Evolutionary conservation across 2,888 invertebrate species (phyloP), one percentile per base, ranked within the genome.

Genomic region (Zelleria hepariella): DNA sequence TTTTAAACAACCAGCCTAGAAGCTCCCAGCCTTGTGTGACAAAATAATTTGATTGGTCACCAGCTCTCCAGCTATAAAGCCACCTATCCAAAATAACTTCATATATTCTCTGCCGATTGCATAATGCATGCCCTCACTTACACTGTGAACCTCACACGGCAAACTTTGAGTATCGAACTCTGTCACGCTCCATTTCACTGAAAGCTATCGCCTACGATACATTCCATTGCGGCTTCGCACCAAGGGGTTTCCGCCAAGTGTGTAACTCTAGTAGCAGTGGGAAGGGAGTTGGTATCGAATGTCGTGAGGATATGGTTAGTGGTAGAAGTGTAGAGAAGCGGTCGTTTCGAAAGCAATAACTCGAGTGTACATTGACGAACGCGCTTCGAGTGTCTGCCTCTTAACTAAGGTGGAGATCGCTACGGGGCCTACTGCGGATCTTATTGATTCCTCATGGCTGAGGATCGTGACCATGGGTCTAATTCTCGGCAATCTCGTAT

Each of bases 281-380:
- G 20, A 20, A 18, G 51, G 20, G 51, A 15, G 32, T 42, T 42
- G 32, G 15, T 42, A 42, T 0, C 15, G 5, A 8, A 4, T 10
- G 6, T 53, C 23, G 23, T 5, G 7, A 20, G 18, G 26, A 18
- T 42, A 7, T 49, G 42, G 23, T 47, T 15, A 52, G 56, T 65
- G 63, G 71, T 78, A 65, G n/a, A 51, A 65, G 72, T 65, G 58
- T 65, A 69, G 68, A 73, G 75, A 74, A 72, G 73, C 71, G 74
- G 73, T 77, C 77, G 77, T 79, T 80, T 72, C 74, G 70, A 78
- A 77, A 80, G 80, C 67, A 71, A 70, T 78, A 80, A 77, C 81
- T 80, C 71, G 74, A 84, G 82, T 78, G 79, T 76, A 76, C 81
- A 80, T 78, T 81, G 85, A 82, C 78, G 81, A 77, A 78, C 79